Base-by-base conservation (phyloP, 1,140 invertebrate genomes). In the Drosophila fuyamai region DNA sequence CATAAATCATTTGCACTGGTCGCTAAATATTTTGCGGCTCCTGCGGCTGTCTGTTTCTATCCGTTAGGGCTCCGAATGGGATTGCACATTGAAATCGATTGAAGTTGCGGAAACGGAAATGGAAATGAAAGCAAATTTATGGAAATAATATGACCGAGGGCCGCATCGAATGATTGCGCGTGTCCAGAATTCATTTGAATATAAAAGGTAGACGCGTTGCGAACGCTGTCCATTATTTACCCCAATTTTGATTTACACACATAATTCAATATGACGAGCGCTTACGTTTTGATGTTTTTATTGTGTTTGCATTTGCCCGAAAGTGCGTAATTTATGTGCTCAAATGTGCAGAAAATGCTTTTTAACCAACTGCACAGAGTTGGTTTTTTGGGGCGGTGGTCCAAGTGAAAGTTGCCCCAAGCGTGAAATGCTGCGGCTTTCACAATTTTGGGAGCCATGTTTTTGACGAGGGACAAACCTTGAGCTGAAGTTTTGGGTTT, bases 121-220 rank as follows among this genome's bases (percentile, higher is more conserved):
- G 84, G 79, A 88, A 83, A 88, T 72, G 84, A 72, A 72, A 75
- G 76, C 76, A 89, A 88, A 88, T 89, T 89, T 88, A 88, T 88
- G 84, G 73, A 84, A 88, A 89, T 88, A 84, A 89, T 83, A 76
- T 44, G 55, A 73, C 61, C 38, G 54, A 66, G 35, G 54, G 72
- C 9, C 40, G 29, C 38, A n/a, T 68, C 29, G 60, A 70, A 35
- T 51, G 57, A 58, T 53, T 72, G 75, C 67, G 75, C 41, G 54
- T 71, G 53, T 58, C 32, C 53, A 47, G 57, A 50, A 48, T 62
- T 58, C 51, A 43, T 66, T 59, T 66, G 16, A 57, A 43, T 70
- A 46, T 35, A 50, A 38, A 65, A 43, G 55, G 56, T 48, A 16
- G 35, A 53, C 60, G 47, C 16, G 23, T 2, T 1, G 23, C 12